Evolutionary conservation across 2,113 vertebrate species (phyloP).

Genomic region (human (Homo sapiens)): GRCh38 chr13:54631501-54632000

Average conservation of each 20-base stretch:
- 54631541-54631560: not conserved
- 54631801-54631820: not conserved
- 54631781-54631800: not conserved
- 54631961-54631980: not conserved
- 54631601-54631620: not conserved
- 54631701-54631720: not conserved
- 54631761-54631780: not conserved
- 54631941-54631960: not conserved
- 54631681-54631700: not conserved
- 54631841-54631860: slow-evolving; percentile 36
- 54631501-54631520: not conserved
- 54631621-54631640: not conserved
- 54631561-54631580: not conserved
- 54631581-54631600: not conserved
- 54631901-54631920: not conserved
- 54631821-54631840: slow-evolving; percentile 51
- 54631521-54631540: not conserved
- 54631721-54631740: not conserved
- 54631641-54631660: not conserved
- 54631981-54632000: not conserved
- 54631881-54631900: slow-evolving; percentile 33
- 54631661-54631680: not conserved
- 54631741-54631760: not conserved
- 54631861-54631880: slow-evolving; percentile 7
- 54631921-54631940: not conserved